Conservation (phyloP, 2,888 invertebrate species). For the Horisme vitalbata region DNA sequence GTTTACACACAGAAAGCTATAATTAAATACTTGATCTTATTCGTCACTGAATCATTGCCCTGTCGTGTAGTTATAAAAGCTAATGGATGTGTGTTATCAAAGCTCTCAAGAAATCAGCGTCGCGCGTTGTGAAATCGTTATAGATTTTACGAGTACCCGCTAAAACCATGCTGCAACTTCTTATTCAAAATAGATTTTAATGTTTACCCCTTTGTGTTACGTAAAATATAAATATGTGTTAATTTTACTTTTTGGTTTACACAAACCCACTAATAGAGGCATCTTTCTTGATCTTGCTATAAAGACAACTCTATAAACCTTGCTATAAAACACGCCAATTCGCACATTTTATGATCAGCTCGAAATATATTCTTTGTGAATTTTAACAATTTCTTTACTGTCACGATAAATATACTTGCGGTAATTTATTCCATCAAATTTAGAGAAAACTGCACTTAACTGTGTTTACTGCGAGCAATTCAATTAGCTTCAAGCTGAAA, state of each 20-base stretch:
- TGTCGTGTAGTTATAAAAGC: constrained; percentile 39
- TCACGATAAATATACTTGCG: constrained; percentile 19
- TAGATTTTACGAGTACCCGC: constrained; percentile 41
- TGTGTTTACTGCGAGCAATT: constrained; percentile 10
- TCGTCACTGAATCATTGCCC: constrained; percentile 29
- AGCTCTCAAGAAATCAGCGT: constrained; percentile 34
- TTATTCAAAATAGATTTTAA: constrained; percentile 52
- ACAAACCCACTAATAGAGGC: constrained; percentile 31
- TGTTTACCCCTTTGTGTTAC: constrained; percentile 43
- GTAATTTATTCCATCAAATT: constrained; percentile 16
- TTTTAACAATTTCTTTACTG: background rate
- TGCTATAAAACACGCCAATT: constrained; percentile 8
- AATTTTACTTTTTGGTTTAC: constrained; percentile 39
- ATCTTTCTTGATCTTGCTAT: constrained; percentile 34
- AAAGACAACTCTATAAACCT: constrained; percentile 23
- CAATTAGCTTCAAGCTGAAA: constrained; percentile 13
- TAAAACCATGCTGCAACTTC: constrained; percentile 45
- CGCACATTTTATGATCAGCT: constrained; percentile 6
- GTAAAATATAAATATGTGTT: constrained; percentile 39
- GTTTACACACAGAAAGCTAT: constrained; percentile 4
- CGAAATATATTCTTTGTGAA: background rate
- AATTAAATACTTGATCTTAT: constrained; percentile 25
- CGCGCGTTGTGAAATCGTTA: constrained; percentile 44
- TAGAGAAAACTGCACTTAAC: constrained; percentile 13
- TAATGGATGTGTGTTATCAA: constrained; percentile 38